Evolutionary conservation across 2,888 invertebrate species (phyloP).

Genomic region (Ennomos fuscantarius): DNA sequence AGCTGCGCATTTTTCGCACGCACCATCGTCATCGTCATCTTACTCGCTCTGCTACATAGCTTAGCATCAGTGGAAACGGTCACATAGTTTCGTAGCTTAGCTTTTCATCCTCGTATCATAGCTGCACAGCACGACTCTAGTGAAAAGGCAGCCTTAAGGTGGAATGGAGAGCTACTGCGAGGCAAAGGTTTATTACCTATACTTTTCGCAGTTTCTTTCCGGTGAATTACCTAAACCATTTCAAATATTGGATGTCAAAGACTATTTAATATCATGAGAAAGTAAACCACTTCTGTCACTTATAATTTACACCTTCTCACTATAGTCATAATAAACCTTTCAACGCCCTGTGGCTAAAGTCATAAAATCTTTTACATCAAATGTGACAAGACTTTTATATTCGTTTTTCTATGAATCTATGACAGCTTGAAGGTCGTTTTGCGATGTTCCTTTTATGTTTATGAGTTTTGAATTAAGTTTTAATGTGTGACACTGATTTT

Average conservation of each 20-base stretch:
- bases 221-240: neutral
- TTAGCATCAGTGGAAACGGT: too few species aligned
- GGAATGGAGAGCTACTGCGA: too few species aligned
- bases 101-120: too few species aligned
- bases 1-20: too few species aligned
- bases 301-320: constrained; percentile 6
- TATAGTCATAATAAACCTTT: constrained; percentile 11
- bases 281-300: constrained; percentile 3
- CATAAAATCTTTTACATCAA: constrained; percentile 10
- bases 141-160: too few species aligned
- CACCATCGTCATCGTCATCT: too few species aligned
- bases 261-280: neutral
- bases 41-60: too few species aligned
- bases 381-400: constrained; percentile 10
- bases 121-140: too few species aligned
- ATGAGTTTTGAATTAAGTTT: constrained; percentile 18
- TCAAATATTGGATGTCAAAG: neutral
- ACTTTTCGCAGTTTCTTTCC: neutral
- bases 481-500: constrained; percentile 25
- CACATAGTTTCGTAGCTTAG: too few species aligned
- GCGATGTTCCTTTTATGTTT: constrained; percentile 18
- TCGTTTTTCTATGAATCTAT: constrained; percentile 11
- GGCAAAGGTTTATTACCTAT: too few species aligned
- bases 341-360: constrained; percentile 7
- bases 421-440: constrained; percentile 9